Evolutionary conservation across 1,140 invertebrate species (phyloP).

Genomic region (Brachionus plicatilis): DNA sequence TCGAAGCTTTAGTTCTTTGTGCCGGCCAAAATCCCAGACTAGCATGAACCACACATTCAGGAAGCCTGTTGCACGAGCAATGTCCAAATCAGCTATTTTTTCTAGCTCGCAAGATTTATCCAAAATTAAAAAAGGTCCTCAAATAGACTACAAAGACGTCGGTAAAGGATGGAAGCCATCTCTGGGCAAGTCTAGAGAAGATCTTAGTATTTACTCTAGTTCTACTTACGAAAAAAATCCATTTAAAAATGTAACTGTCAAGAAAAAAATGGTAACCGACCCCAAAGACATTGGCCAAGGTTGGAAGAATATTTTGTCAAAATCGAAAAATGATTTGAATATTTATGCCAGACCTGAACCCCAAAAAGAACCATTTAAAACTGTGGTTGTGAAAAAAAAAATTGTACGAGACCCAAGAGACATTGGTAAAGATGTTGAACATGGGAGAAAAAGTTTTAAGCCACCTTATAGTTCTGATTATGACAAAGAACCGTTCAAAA

Average conservation of each 20-base stretch:
- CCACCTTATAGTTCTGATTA: not conserved
- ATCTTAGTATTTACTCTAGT: not conserved
- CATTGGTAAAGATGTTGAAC: not conserved
- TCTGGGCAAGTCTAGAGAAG: not conserved
- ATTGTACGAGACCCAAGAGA: not conserved
- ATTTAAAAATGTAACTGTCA: not conserved
- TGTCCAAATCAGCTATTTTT: conserved; percentile 9
- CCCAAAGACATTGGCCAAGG: not conserved
- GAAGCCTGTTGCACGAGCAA: not conserved
- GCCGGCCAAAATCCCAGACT: not conserved
- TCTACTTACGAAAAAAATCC: not conserved
- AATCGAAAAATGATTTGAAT: not conserved
- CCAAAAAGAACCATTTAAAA: conserved; percentile 17
- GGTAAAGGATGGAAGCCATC: conserved; percentile 7
- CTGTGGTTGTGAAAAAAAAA: not conserved
- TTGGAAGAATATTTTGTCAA: not conserved
- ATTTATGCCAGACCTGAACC: not conserved
- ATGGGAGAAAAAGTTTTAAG: not conserved
- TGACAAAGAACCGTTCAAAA: not conserved
- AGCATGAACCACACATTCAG: not conserved
- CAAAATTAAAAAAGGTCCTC: not conserved
- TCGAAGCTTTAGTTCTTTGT: not conserved
- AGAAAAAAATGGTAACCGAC: not conserved
- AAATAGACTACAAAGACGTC: not conserved
- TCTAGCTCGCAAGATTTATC: not conserved